Evolutionary conservation across 2,888 invertebrate species (phyloP), one percentile per base, ranked within the genome.

Genomic region (Priocnemis perturbator): DNA sequence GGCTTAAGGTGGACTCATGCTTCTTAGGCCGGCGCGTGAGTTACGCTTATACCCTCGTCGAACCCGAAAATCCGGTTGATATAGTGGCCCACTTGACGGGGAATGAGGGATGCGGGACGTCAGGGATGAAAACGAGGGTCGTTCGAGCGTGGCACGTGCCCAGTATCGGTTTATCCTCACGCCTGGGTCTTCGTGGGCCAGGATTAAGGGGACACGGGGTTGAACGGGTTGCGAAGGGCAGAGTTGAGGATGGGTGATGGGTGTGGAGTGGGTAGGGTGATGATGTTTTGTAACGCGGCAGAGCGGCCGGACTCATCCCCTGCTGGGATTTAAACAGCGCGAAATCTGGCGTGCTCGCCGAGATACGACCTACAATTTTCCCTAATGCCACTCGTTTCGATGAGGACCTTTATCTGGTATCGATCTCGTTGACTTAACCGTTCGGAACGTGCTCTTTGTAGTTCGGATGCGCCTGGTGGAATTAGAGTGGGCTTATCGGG

Each of bases 131-230:
- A 45, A 45, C 45, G 57, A 61, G 60, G 65, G 65, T 63, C 50
- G 71, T 57, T 37, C 50, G 50, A 69, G 47, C 69, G 37, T 45
- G 65, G 58, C 66, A 72, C 70, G 70, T 71, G 73, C 62, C 58
- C 37, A 14, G 44, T 48, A 47, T 62, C 64, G 56, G 26, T 30
- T 67, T 60, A 47, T 47, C 37, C 26, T 64, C 64, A 45, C 73
- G 57, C 61, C 50, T 52, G 65, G 48, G 56, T 14, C 52, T 56
- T 60, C 50, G 53, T 20, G 67, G 55, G 17, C 37, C 37, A 19
- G 45, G 65, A 71, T 71, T 64, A 71, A 62, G 59, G 19, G 50
- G 30, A 47, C 59, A 26, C 47, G 53, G 19, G 30, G 48, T 60
- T 5, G 59, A 19, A 60, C 45, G 53, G 30, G n/a, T 30, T 60